A percentile compares a stretch with the other conserved stretches of the same genome.
Evolutionary conservation across 1,140 invertebrate genomes (phyloP).

Genomic region (Euschistus heros): DNA sequence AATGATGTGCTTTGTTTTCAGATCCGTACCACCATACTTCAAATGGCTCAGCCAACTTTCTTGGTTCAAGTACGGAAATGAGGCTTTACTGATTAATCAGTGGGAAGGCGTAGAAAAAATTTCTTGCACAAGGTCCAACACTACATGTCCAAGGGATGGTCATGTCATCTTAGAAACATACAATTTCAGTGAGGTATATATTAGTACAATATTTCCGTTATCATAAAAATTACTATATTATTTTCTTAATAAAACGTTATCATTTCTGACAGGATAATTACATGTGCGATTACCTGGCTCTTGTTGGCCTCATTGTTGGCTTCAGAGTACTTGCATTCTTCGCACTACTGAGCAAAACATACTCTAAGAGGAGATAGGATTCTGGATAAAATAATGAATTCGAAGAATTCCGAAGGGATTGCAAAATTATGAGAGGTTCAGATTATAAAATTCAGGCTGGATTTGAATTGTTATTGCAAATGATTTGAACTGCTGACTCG

Average conservation of each 20-base stretch:
- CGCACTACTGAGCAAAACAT: slow-evolving; percentile 28
- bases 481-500: background rate
- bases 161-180: slow-evolving; percentile 64
- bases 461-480: no score
- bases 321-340: slow-evolving; percentile 65
- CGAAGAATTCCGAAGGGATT: no score
- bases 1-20: slow-evolving; percentile 34
- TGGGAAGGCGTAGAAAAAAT: slow-evolving; percentile 68
- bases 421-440: no score
- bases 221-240: slow-evolving; percentile 1
- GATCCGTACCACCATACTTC: slow-evolving; percentile 78
- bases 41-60: slow-evolving; percentile 86
- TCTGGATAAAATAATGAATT: background rate
- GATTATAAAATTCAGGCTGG: no score
- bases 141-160: slow-evolving; percentile 63
- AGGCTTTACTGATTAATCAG: slow-evolving; percentile 87
- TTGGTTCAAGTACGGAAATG: slow-evolving; percentile 92
- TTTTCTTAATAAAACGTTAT: slow-evolving; percentile 26
- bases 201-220: background rate
- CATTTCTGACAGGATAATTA: slow-evolving; percentile 51
- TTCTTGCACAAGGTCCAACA: slow-evolving; percentile 55
- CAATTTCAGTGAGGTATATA: slow-evolving; percentile 58
- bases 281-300: slow-evolving; percentile 52
- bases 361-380: slow-evolving; percentile 6
- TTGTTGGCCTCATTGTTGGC: slow-evolving; percentile 58